Evolutionary conservation across 2,888 invertebrate genomes (phyloP).

Genomic region (Mimumesa dahlbomi): DNA sequence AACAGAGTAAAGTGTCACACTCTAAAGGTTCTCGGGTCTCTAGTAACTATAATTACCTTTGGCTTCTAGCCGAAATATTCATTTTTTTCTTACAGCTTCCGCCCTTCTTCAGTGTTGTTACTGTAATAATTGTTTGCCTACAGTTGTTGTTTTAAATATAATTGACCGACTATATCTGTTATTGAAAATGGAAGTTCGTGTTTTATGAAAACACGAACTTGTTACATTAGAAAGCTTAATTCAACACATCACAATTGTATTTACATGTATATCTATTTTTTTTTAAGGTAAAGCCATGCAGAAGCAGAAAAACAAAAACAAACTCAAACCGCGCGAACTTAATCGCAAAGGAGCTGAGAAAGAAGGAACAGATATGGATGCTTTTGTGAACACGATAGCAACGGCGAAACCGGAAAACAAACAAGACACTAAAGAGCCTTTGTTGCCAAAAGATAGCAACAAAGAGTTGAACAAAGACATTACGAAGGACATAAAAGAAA

Average conservation of each 20-base stretch:
- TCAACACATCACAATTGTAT: background rate
- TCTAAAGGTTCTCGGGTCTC: constrained; percentile 60
- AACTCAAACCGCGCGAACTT: constrained; percentile 81
- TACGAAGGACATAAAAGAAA: constrained; percentile 69
- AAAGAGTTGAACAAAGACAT: constrained; percentile 58
- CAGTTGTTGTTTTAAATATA: background rate
- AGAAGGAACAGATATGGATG: constrained; percentile 84
- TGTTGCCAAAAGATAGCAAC: constrained; percentile 56
- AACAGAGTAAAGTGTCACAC: constrained; percentile 61
- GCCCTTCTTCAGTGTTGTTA: constrained; percentile 45
- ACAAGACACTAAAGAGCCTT: constrained; percentile 57
- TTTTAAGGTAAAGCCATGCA: constrained; percentile 77
- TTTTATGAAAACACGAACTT: too few species aligned
- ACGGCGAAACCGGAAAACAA: constrained; percentile 61
- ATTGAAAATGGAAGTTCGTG: too few species aligned
- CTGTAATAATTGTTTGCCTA: constrained; percentile 22
- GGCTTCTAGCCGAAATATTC: constrained; percentile 70
- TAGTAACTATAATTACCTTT: constrained; percentile 74
- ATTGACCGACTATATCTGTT: too few species aligned
- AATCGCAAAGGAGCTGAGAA: constrained; percentile 83
- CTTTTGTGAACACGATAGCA: constrained; percentile 79
- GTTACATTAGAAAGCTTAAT: background rate
- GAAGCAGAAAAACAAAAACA: constrained; percentile 81
- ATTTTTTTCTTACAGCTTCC: constrained; percentile 70
- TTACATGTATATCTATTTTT: too few species aligned